Evolutionary conservation across 2,888 invertebrate species (phyloP).

Genomic region (Mimumesa dahlbomi): DNA sequence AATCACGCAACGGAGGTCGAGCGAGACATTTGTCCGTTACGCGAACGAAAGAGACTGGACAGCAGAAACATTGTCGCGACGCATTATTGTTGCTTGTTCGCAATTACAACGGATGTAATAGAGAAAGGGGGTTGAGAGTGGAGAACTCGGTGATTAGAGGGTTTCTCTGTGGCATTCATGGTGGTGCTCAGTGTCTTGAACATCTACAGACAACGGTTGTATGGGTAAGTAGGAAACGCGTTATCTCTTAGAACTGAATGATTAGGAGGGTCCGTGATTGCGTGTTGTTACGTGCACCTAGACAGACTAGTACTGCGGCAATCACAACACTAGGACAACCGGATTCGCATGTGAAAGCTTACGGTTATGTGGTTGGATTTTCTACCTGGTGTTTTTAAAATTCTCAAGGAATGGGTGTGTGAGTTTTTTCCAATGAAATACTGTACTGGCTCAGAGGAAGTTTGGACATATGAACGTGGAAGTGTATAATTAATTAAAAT

Average conservation of each 20-base stretch:
- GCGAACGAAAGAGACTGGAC: conserved; percentile 16
- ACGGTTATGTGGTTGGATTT: neutral
- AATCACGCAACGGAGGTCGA: too few relatives aligned
- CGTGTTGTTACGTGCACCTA: conserved; percentile 16
- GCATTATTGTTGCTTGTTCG: conserved; percentile 28
- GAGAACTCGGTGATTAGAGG: conserved; percentile 34
- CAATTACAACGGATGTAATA: conserved; percentile 25
- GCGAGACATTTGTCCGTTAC: neutral
- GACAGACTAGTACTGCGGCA: neutral
- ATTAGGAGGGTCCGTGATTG: conserved; percentile 46
- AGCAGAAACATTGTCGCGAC: conserved; percentile 3
- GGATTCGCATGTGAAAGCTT: neutral
- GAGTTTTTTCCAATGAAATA: too few relatives aligned
- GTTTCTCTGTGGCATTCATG: conserved; percentile 4
- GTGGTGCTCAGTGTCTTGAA: conserved; percentile 13
- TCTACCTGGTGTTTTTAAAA: too few relatives aligned
- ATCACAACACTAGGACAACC: neutral
- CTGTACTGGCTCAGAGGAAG: too few relatives aligned
- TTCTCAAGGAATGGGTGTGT: too few relatives aligned
- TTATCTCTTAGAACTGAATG: conserved; percentile 30
- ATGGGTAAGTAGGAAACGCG: conserved; percentile 35
- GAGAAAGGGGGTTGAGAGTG: too few relatives aligned
- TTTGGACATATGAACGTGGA: too few relatives aligned
- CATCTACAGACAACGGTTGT: conserved; percentile 30
- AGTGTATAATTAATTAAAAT: too few relatives aligned